Base-by-base conservation (phyloP, 2,888 invertebrate species). In the Tetanocera ferruginea region DNA sequence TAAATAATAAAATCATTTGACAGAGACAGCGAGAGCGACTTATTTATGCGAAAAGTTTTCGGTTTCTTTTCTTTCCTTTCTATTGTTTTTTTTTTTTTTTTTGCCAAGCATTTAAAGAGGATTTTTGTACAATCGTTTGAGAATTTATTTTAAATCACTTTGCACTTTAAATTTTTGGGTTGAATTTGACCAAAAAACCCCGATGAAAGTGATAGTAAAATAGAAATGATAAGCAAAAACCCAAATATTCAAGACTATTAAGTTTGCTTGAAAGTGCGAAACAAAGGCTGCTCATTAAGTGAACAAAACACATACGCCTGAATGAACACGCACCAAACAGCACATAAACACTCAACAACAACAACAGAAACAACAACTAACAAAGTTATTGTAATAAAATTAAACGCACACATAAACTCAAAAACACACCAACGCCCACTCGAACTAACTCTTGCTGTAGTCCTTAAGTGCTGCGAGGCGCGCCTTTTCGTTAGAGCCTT, bases 1-100 rank as follows among this genome's bases (percentile, higher is more conserved):
- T 76, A 77, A 77, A 72, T 77, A 77, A 77, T 77, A 77, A 72
- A 77, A 77, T 77, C 72, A 66, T 64, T 77, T 77, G 64, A 34
- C 70, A 55, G 34, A 34, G 64, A 64, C 25, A 64, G 34, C 28
- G 57, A 23, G 23, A 17, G n/a, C 51, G 62, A 51, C 23, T 77
- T 77, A 72, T 77, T 77, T 77, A 77, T 77, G 77, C 52, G 66
- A 64, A 77, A 77, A 77, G 77, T 77, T 77, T 37, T n/a, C 3
- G 37, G 0, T n/a, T n/a, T n/a, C 3, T 43, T 57, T 72, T 60
- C 1, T 23, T 43, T 37, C 14, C 8, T 3, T 28, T n/a, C n/a
- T n/a, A n/a, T 51, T 55, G 19, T 19, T 3, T 55, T 55, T 2
- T 5, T 51, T 23, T 55, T 55, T 5, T 55, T 55, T 49, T 49